Evolutionary conservation across 2,888 invertebrate species (phyloP), one percentile per base, ranked within the genome.

Genomic region (Aplocera efformata): DNA sequence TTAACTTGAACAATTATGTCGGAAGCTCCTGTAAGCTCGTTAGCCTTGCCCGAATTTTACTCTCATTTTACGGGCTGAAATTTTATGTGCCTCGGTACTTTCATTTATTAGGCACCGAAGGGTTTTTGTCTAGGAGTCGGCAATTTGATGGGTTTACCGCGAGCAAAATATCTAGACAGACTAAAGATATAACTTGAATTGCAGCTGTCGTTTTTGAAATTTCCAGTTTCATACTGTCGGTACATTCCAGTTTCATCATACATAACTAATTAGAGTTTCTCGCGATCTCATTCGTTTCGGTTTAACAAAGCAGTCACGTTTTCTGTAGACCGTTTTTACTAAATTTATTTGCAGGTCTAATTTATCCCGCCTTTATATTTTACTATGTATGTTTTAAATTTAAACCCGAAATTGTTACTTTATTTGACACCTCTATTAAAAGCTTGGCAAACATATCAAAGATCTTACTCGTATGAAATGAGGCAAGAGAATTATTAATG

Each of bases 221-320:
- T 3, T 23, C 24, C 37, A 21, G 37, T 24, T 37, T 30, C 13
- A 17, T 5, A 17, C 13, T 3, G 13, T 5, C 13, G 13, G 13
- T 17, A 17, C 3, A n/a, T n/a, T n/a, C 52, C 49, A 39, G 58
- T n/a, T n/a, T n/a, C n/a, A n/a, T n/a, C n/a, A n/a, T n/a, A n/a
- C n/a, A n/a, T 53, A 52, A 65, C 69, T 73, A 72, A 73, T 73
- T 71, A 71, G 61, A 39, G 49, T 53, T 56, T 48, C 58, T 55
- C 59, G 60, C 56, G 61, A 64, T 66, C 51, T 54, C 58, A 58
- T 72, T 67, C 61, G 56, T 60, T 66, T 67, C 63, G 53, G 48
- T 67, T 68, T 70, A 61, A 60, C 58, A 72, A 67, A 68, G 49
- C 59, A 64, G 66, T 68, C 70, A 70, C 70, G 70, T 71, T 59